Base-by-base conservation (phyloP, 2,113 vertebrate genomes). In the Bujurquina vittata region DNA sequence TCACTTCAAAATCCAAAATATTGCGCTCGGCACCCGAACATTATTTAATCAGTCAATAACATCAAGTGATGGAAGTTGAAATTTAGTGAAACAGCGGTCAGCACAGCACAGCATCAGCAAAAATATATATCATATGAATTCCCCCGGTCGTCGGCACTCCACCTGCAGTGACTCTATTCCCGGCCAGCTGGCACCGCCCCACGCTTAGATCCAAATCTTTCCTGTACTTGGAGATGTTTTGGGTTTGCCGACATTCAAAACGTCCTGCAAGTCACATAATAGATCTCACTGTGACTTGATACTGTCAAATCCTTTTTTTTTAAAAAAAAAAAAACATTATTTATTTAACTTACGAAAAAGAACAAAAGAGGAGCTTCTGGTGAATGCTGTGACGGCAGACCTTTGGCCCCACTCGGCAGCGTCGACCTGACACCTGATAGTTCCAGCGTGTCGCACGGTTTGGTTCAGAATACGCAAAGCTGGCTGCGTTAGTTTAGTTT, bases 341-440 rank as follows among this genome's bases (percentile, higher is more conserved):
- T 10, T 22, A 55, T 55, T 56, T 22, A 56, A 11, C 4, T 20
- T 54, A 54, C 8, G 1, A 37, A 37, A 15, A 40, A 37, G 10
- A 61, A 49, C 31, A 46, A 54, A n/a, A 46, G 31, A 67, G 14
- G 40, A 58, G 37, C 31, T 60, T 75, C 37, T 49, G 54, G 23
- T 15, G 9, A 35, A 57, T 29, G 33, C 63, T 26, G 59, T 74
- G 83, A 79, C 4, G 9, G 54, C 76, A 73, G 91, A 91, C 89
- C 89, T 92, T 92, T 88, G 89, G 75, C 80, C 88, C 67, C 83
- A 11, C 73, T 79, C 79, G 3, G 76, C 58, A 77, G 46, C 31
- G 60, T 78, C 72, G 33, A 56, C 63, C 82, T 84, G 92, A 93
- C 93, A 93, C 89, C 91, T 89, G 94, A 94, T 89, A 37, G 84